These are phyloP conservation scores for Pelosia muscerda DNA, from an alignment of 2,888 invertebrate genomes.

Conservation along the genomic window DNA sequence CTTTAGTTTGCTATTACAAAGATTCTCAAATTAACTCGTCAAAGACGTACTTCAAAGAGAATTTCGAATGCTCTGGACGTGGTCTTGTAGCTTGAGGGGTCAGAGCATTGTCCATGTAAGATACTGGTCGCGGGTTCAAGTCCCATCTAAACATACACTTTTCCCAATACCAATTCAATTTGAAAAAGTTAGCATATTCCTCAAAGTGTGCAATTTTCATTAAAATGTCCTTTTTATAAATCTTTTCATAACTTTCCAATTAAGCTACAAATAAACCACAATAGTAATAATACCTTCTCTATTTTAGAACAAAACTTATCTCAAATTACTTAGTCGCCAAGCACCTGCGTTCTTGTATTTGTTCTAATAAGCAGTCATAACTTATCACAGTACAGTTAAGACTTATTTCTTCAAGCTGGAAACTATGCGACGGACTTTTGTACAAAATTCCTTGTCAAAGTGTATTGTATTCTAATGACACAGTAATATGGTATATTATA, in stretches of 20 bases:
- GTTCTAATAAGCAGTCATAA: slow-evolving; percentile 50
- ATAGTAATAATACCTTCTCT: neutral
- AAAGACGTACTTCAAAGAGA: too few species aligned
- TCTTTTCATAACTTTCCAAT: neutral
- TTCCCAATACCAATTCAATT: too few species aligned
- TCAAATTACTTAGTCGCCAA: slow-evolving; percentile 19
- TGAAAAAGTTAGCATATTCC: too few species aligned
- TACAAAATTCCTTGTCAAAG: slow-evolving; percentile 33
- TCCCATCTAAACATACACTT: too few species aligned
- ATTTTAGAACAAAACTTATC: slow-evolving; percentile 6
- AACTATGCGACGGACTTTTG: slow-evolving; percentile 50
- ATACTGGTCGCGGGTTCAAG: too few species aligned
- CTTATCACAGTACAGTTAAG: slow-evolving; percentile 47
- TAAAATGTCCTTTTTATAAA: too few species aligned
- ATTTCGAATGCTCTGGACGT: too few species aligned
- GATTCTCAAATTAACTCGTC: neutral
- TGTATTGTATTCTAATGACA: slow-evolving; percentile 33
- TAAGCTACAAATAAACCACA: neutral
- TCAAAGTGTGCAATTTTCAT: too few species aligned
- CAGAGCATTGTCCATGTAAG: too few species aligned
- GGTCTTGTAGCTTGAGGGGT: too few species aligned
- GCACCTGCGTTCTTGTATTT: slow-evolving; percentile 39
- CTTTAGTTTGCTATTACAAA: neutral
- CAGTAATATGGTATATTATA: slow-evolving; percentile 42
- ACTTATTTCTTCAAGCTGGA: slow-evolving; percentile 49